Evolutionary conservation across 2,113 vertebrate species (phyloP).

Genomic region (Procapra przewalskii): DNA sequence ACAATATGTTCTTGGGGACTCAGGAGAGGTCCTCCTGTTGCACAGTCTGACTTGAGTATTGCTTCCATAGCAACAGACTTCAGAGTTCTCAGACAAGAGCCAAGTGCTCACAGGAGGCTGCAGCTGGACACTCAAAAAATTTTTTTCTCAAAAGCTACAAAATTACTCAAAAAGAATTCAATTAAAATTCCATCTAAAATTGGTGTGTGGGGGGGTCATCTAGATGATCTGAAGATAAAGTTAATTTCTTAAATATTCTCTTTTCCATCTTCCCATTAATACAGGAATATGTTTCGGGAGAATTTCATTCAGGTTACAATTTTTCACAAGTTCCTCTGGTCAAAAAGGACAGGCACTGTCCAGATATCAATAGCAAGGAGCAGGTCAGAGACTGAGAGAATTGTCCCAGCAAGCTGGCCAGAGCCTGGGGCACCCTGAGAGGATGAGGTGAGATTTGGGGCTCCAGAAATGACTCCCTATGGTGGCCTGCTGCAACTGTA

Average conservation of each 20-base stretch:
- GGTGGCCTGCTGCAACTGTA: too few relatives aligned
- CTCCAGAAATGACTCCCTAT: not conserved
- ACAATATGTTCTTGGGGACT: conserved; percentile 26
- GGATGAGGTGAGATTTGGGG: not conserved
- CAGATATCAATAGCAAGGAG: not conserved
- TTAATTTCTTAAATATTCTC: conserved; percentile 1
- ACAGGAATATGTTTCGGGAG: not conserved
- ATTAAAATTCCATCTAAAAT: conserved; percentile 37
- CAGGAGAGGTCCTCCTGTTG: not conserved
- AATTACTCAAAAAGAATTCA: conserved; percentile 19
- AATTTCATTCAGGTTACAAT: not conserved
- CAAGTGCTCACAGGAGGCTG: not conserved
- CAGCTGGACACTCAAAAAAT: not conserved
- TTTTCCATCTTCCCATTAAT: not conserved
- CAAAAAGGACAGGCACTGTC: not conserved
- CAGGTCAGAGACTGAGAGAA: not conserved
- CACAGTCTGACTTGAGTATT: not conserved
- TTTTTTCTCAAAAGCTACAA: not conserved
- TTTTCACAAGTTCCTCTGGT: not conserved
- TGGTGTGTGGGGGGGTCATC: not conserved
- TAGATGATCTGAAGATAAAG: not conserved
- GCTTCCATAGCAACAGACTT: conserved; percentile 52
- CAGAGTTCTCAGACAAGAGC: not conserved
- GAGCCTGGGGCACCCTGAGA: not conserved
- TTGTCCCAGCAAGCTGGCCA: not conserved